Conservation (phyloP, 2,113 vertebrate species). For the Picathartes gymnocephalus region DNA sequence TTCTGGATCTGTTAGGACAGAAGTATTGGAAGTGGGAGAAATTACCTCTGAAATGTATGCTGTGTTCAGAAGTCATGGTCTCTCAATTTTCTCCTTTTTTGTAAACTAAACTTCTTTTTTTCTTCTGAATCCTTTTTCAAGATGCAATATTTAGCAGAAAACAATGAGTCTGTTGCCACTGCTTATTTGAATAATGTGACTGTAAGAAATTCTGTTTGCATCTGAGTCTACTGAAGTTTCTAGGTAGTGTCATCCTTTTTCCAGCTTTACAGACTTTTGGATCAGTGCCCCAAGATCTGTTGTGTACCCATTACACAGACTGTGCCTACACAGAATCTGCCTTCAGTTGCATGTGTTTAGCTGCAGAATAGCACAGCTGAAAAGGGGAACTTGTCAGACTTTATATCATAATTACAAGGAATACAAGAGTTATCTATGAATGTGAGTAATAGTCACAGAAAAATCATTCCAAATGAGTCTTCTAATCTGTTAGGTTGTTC, state of each 20-base stretch:
- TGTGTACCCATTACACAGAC: not conserved
- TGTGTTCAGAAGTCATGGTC: not conserved
- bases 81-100: not conserved
- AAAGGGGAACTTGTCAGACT: not conserved
- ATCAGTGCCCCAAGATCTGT: not conserved
- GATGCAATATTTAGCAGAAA: not conserved
- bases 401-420: not conserved
- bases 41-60: not conserved
- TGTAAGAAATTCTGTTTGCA: not conserved
- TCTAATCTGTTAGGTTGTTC: not conserved
- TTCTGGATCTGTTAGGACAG: not conserved
- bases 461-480: not conserved
- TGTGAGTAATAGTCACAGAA: not conserved
- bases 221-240: not conserved
- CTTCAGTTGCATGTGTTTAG: not conserved
- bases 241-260: not conserved
- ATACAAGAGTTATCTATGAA: not conserved
- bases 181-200: not conserved
- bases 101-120: not conserved
- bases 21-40: not conserved
- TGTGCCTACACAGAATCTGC: not conserved
- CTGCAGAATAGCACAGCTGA: not conserved
- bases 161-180: not conserved
- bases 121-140: not conserved
- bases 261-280: not conserved